A percentile compares a stretch with the other conserved stretches of the same genome.
phyloP scores from a whole-genome alignment of 2,888 invertebrate genomes.

The Eupithecia abbreviata region DNA sequence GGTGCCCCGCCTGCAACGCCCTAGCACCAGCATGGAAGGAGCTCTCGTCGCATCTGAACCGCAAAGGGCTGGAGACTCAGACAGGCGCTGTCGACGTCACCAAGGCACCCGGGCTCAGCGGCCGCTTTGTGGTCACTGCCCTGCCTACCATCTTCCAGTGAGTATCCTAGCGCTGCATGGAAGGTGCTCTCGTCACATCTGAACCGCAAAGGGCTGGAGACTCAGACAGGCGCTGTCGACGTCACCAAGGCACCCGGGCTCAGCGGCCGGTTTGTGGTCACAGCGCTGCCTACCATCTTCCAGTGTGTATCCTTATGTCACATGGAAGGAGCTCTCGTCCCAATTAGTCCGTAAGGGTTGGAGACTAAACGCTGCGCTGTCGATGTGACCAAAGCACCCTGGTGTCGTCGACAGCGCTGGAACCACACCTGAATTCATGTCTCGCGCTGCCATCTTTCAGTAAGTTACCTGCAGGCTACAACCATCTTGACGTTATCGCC shows the following conservation, averaged over 20 bases:
- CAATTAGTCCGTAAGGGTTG: too few species aligned
- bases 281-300: conserved; percentile 97
- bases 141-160: conserved; percentile 99
- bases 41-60: conserved; percentile 85
- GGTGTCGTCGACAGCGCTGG: too few species aligned
- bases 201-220: conserved; percentile 79
- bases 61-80: conserved; percentile 86
- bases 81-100: conserved; percentile 98
- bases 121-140: conserved; percentile 98
- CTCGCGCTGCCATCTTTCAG: too few species aligned
- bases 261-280: conserved; percentile 98
- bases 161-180: conserved; percentile 89
- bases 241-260: conserved; percentile 97
- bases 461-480: too few species aligned
- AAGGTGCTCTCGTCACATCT: conserved; percentile 89
- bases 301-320: conserved; percentile 91
- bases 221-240: conserved; percentile 95
- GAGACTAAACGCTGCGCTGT: too few species aligned
- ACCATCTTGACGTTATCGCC: too few species aligned
- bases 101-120: conserved; percentile 96
- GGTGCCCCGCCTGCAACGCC: conserved; percentile 99
- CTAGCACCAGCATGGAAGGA: conserved; percentile 94
- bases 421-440: too few species aligned
- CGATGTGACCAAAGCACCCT: too few species aligned
- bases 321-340: not conserved